phyloP scores from a whole-genome alignment of 2,888 invertebrate genomes.

The Torymus aiolomorphi region DNA sequence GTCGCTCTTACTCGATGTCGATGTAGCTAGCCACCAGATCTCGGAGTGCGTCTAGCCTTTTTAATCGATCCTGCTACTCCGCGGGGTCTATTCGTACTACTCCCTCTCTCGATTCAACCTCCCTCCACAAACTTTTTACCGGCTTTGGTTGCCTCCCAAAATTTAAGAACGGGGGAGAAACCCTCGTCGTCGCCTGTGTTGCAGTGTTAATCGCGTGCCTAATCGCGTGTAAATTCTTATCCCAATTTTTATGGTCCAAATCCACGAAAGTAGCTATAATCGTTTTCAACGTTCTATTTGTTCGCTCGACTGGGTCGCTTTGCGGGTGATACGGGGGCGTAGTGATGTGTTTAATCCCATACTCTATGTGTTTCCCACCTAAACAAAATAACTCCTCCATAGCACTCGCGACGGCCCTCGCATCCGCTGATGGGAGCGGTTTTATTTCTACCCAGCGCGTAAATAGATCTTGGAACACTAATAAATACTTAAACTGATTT shows the following conservation, averaged over 20 bases:
- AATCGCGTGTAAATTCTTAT: constrained; percentile 7
- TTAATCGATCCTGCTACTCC: background rate
- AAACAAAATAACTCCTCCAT: constrained; percentile 19
- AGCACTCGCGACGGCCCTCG: background rate
- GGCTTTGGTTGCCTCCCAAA: constrained; percentile 9
- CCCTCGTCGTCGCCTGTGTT: background rate
- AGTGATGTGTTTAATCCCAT: too few relatives aligned
- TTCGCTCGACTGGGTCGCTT: too few relatives aligned
- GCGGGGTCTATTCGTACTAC: too few relatives aligned
- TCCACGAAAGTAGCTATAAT: constrained; percentile 22
- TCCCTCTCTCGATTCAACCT: background rate
- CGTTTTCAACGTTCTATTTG: too few relatives aligned
- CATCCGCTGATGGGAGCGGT: constrained; percentile 3
- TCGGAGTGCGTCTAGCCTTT: too few relatives aligned
- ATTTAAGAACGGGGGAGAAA: constrained; percentile 1
- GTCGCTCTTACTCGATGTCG: too few relatives aligned
- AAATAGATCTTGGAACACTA: too few relatives aligned
- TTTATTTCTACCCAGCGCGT: too few relatives aligned
- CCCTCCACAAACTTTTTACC: too few relatives aligned
- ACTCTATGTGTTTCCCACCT: constrained; percentile 22
- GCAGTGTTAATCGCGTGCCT: constrained; percentile 26
- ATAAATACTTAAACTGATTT: background rate
- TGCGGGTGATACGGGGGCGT: too few relatives aligned
- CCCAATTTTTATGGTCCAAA: constrained; percentile 20
- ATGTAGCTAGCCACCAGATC: too few relatives aligned